These are phyloP conservation scores for Solenodon paradoxus DNA, from an alignment of 2,113 vertebrate species.

Conservation along the genomic window DNA sequence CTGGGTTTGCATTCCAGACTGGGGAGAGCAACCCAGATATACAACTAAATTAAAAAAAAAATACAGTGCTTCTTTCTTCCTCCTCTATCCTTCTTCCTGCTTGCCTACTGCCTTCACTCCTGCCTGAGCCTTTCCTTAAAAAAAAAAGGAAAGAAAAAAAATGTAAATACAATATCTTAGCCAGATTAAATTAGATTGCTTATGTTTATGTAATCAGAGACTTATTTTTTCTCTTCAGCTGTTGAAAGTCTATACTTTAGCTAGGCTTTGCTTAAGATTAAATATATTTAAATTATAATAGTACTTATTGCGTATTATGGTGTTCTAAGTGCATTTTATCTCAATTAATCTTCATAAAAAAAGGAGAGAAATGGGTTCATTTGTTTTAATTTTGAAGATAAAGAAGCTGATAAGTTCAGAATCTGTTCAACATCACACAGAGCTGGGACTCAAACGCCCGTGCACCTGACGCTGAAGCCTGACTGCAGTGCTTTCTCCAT, in stretches of 20 bases:
- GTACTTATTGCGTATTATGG: neutral
- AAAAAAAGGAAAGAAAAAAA: too few species aligned
- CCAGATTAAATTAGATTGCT: neutral
- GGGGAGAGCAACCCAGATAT: too few species aligned
- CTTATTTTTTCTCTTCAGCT: neutral
- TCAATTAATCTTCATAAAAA: neutral
- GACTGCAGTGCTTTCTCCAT: neutral
- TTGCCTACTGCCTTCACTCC: too few species aligned
- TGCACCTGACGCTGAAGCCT: neutral
- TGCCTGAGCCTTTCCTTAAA: too few species aligned
- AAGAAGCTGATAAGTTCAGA: neutral
- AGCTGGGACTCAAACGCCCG: neutral
- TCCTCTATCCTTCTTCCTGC: too few species aligned
- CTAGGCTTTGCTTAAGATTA: neutral
- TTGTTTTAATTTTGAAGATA: neutral
- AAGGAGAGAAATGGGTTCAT: neutral
- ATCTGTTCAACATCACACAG: neutral
- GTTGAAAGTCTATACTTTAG: neutral
- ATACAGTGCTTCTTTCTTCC: too few species aligned
- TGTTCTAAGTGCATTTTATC: neutral
- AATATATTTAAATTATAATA: neutral
- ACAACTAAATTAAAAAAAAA: too few species aligned
- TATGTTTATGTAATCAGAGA: neutral
- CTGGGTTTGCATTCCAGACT: too few species aligned
- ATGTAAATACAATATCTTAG: neutral